Evolutionary conservation across 2,113 vertebrate genomes (phyloP).

Genomic region (Pygoscelis antarcticus): DNA sequence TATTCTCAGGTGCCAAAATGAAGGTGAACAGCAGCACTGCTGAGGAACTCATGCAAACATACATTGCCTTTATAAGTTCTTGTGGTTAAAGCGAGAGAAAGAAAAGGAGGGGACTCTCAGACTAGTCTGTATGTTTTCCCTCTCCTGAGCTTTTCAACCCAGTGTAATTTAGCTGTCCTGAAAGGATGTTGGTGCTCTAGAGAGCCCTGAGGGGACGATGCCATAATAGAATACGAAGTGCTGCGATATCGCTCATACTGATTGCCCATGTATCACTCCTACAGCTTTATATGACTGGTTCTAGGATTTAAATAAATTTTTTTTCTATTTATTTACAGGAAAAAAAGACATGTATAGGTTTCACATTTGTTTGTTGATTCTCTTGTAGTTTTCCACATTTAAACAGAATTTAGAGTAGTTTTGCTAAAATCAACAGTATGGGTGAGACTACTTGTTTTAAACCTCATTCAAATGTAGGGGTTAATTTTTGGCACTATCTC

Average conservation of each 20-base stretch:
- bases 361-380: neutral
- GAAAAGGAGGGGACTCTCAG: neutral
- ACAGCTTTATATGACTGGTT: neutral
- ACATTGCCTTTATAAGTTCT: neutral
- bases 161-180: neutral
- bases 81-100: neutral
- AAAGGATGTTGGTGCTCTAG: neutral
- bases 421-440: neutral
- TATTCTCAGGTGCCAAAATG: neutral
- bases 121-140: neutral
- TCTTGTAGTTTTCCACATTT: neutral
- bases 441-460: neutral
- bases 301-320: neutral
- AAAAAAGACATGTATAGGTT: neutral
- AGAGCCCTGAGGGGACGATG: neutral
- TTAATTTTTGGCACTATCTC: neutral
- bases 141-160: neutral
- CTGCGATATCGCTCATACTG: neutral
- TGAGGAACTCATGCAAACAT: neutral
- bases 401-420: neutral
- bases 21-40: neutral
- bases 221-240: neutral
- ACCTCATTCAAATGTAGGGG: neutral
- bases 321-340: neutral
- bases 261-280: neutral